These are phyloP conservation scores for Halichondria panicea DNA, from an alignment of 37 sponge, comb jelly and placozoan genomes.

Conservation along the genomic window DNA sequence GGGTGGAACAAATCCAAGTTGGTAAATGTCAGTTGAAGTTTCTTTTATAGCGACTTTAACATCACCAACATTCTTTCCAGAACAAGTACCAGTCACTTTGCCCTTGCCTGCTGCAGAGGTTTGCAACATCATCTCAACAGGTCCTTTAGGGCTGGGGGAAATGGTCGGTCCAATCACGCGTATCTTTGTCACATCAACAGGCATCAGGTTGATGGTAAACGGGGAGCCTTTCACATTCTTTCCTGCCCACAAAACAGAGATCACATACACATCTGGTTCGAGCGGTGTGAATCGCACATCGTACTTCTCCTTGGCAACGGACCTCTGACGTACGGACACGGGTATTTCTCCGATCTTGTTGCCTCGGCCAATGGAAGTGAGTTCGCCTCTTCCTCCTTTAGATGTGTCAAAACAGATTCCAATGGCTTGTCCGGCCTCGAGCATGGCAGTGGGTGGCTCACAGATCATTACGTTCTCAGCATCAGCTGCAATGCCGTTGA, in stretches of 20 bases:
- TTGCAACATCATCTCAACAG: constrained; percentile 58
- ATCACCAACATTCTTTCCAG: constrained; percentile 47
- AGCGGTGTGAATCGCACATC: constrained; percentile 55
- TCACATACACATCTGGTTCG: constrained; percentile 48
- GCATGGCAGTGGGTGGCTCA: constrained; percentile 42
- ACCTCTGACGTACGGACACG: constrained; percentile 28
- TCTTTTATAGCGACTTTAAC: constrained; percentile 64
- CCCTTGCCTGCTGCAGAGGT: constrained; percentile 55
- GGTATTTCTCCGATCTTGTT: constrained; percentile 51
- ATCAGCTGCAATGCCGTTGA: constrained; percentile 33
- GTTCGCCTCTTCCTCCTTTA: constrained; percentile 35
- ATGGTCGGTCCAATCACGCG: constrained; percentile 53
- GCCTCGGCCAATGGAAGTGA: constrained; percentile 56
- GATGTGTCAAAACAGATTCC: constrained; percentile 42
- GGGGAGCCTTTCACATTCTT: constrained; percentile 72
- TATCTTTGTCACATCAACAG: constrained; percentile 55
- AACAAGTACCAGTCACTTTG: constrained; percentile 53
- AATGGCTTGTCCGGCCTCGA: constrained; percentile 53
- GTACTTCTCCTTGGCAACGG: constrained; percentile 18
- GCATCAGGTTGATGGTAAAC: constrained; percentile 66
- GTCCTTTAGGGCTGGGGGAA: constrained; percentile 28
- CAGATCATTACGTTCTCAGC: constrained; percentile 42
- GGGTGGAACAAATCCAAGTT: constrained; percentile 40
- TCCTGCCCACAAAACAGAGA: constrained; percentile 62
- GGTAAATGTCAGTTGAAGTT: constrained; percentile 34